phyloP scores from a whole-genome alignment of 1,140 invertebrate genomes.

The Callitettix versicolor region DNA sequence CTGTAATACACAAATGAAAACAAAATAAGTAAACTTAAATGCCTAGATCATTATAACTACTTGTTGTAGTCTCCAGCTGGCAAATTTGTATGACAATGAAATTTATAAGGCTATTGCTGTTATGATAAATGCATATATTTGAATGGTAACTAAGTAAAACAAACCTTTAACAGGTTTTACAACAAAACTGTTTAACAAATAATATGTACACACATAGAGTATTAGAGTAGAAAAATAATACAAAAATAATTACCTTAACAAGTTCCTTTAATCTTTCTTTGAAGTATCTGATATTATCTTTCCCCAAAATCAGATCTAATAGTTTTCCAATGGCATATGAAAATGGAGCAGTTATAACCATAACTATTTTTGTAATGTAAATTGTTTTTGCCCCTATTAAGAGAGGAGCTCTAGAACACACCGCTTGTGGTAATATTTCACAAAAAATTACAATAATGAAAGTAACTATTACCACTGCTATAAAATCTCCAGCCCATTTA shows the following conservation, averaged over 20 bases:
- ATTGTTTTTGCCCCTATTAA: conserved; percentile 49
- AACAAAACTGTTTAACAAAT: no score
- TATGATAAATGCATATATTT: no score
- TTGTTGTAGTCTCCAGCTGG: no score
- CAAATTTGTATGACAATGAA: no score
- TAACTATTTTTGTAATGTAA: conserved; percentile 47
- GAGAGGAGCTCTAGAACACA: conserved; percentile 48
- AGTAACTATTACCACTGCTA: conserved; percentile 38
- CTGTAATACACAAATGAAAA: no score
- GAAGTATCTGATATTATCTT: conserved; percentile 48
- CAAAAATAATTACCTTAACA: conserved; percentile 26
- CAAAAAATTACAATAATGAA: conserved; percentile 51
- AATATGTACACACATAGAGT: no score
- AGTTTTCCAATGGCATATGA: conserved; percentile 50
- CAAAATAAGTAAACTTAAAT: no score
- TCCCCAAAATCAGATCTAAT: conserved; percentile 41
- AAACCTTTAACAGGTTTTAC: no score
- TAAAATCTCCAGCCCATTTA: conserved; percentile 42
- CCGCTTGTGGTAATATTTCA: conserved; percentile 51
- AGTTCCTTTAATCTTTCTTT: conserved; percentile 50
- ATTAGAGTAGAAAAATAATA: no score
- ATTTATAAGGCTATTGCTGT: no score
- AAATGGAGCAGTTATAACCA: conserved; percentile 49
- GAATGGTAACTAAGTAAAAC: no score
- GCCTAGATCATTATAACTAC: no score